These are phyloP conservation scores for Prionace glauca DNA, from an alignment of 2,797 vertebrate genomes.

Conservation along the genomic window DNA sequence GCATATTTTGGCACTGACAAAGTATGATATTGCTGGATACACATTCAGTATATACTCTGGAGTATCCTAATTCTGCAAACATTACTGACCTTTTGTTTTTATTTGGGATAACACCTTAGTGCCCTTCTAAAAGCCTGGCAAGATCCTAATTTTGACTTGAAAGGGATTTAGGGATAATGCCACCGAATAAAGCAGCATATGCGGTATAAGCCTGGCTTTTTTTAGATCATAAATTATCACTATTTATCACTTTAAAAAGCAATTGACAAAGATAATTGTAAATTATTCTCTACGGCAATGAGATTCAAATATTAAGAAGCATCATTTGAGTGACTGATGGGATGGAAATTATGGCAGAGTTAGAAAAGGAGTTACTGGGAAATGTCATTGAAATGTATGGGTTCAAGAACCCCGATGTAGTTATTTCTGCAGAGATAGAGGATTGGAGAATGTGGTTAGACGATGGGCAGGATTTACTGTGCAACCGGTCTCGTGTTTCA, in stretches of 20 bases:
- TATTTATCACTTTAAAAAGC: not conserved
- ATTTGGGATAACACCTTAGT: not conserved
- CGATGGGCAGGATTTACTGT: not conserved
- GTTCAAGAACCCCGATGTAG: not conserved
- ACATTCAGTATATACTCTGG: not conserved
- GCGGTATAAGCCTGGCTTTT: not conserved
- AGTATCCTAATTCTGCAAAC: constrained; percentile 16
- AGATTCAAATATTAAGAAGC: not conserved
- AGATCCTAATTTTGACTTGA: constrained; percentile 24
- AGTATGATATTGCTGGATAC: not conserved
- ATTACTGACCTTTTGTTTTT: not conserved
- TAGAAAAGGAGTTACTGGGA: not conserved
- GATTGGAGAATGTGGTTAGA: not conserved
- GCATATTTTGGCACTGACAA: not conserved
- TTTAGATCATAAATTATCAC: not conserved
- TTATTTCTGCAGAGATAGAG: not conserved
- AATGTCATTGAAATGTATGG: not conserved
- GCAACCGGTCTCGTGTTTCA: too few species aligned
- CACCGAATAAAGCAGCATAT: not conserved
- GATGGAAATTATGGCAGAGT: not conserved
- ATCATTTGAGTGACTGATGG: not conserved
- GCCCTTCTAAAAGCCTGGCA: constrained; percentile 6
- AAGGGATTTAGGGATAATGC: not conserved
- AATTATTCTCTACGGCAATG: not conserved
- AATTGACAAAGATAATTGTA: not conserved